A percentile compares a stretch with the other conserved stretches of the same genome.
phyloP scores from a whole-genome alignment of 2,113 vertebrate genomes.

The Coptodon bakossiorum region DNA sequence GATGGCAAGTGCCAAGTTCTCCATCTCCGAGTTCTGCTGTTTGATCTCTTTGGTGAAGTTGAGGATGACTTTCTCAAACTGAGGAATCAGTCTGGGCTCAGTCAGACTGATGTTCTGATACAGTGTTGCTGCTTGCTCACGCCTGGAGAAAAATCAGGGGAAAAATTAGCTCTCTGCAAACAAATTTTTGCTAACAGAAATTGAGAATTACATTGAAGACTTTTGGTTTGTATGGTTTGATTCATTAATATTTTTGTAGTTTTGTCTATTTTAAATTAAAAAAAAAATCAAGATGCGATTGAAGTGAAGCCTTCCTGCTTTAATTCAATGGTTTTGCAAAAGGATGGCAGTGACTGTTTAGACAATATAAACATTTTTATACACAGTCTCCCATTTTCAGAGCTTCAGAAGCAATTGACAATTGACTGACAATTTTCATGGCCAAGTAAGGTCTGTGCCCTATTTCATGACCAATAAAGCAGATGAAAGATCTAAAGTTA shows the following conservation, averaged over 20 bases:
- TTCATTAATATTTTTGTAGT: not conserved
- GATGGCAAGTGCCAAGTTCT: slow-evolving; percentile 85
- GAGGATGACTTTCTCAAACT: slow-evolving; percentile 84
- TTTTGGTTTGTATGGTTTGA: not conserved
- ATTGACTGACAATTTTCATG: not conserved
- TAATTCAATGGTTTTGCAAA: not conserved
- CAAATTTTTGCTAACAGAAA: not conserved
- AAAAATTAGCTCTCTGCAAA: not conserved
- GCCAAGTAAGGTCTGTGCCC: not conserved
- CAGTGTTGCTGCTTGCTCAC: slow-evolving; percentile 81
- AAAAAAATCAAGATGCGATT: not conserved
- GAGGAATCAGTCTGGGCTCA: slow-evolving; percentile 85
- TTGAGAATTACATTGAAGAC: not conserved
- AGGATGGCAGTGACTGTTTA: not conserved
- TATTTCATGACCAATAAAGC: not conserved
- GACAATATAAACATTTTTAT: not conserved
- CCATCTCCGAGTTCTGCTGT: slow-evolving; percentile 89
- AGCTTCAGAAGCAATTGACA: not conserved
- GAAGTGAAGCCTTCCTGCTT: not conserved
- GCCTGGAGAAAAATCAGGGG: slow-evolving; percentile 62
- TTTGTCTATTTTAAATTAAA: not conserved
- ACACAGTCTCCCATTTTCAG: not conserved
- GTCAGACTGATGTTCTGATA: slow-evolving; percentile 91
- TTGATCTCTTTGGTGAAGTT: slow-evolving; percentile 89
- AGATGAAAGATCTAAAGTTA: not conserved